Base-by-base conservation (phyloP, 2,797 vertebrate species). In the Macropus fuliginosus region DNA sequence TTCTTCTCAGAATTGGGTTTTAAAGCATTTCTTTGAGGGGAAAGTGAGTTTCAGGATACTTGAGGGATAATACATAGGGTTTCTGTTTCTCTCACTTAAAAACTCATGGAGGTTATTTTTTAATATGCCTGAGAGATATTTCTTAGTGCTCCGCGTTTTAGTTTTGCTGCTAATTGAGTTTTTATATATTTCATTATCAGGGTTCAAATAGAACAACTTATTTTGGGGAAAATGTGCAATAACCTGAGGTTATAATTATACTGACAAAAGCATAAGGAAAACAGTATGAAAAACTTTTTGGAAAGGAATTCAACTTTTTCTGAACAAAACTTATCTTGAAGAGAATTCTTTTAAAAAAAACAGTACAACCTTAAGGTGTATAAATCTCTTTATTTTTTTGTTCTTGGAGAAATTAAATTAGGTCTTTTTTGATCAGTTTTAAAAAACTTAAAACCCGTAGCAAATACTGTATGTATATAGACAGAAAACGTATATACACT, bases 131-230 rank as follows among this genome's bases (percentile, higher is more conserved):
- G 91, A 62, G 74, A 93, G 94, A 96, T 46, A 87, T 97, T 56
- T 98, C 97, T 97, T 98, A 98, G 96, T 97, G 98, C 98, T 97
- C 97, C 94, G 96, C 97, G 29, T 97, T 92, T 97, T 93, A 90
- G 98, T 98, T 98, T 98, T 4, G 98, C 98, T 98, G 98, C 98
- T 98, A 98, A 98, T 98, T 97, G 95, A 54, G 95, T 98, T 98
- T 98, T 98, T 98, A 98, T 97, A 97, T 98, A 98, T 98, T 99
- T 99, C 97, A 98, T 98, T 98, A 98, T 98, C 98, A 98, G 98
- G 98, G 98, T 99, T 98, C 98, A 98, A 98, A 98, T 95, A 97
- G 98, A 98, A 98, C 98, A 98, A 98, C 98, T 97, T 97, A 98
- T 97, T 96, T 97, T 96, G 98, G 97, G 98, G 98, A 96, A 96